Conservation (phyloP, 2,113 vertebrate species). For the Dryoscopus gambensis region DNA sequence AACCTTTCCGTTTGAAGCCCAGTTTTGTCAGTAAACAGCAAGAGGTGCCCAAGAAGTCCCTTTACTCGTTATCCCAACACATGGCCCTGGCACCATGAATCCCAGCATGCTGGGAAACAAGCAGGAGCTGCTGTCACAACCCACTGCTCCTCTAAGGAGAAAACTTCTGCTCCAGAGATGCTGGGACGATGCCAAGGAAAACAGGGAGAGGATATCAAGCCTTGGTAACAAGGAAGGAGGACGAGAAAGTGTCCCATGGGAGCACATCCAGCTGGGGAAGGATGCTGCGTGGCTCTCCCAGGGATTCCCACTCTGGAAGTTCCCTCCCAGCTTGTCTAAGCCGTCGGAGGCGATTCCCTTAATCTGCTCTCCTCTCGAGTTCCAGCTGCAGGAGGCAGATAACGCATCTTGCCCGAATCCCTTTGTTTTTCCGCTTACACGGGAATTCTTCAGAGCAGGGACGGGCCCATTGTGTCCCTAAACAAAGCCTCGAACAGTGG, state of each 20-base stretch:
- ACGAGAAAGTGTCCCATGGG: rapidly evolving
- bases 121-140: rapidly evolving
- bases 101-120: rapidly evolving
- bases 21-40: neutral
- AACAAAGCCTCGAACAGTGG: neutral
- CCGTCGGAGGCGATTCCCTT: neutral
- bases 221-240: neutral
- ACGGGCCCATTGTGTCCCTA: neutral
- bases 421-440: neutral
- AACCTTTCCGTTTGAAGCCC: neutral
- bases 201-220: rapidly evolving
- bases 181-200: neutral
- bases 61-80: neutral
- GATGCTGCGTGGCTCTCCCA: rapidly evolving
- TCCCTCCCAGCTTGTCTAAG: neutral
- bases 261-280: neutral
- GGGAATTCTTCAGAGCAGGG: neutral
- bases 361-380: neutral
- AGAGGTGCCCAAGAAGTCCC: neutral
- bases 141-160: rapidly evolving
- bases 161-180: neutral
- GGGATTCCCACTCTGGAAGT: neutral
- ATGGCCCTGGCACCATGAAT: neutral
- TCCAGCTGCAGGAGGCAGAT: neutral
- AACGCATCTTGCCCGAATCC: neutral